A percentile compares a stretch with the other conserved stretches of the same genome.
Evolutionary conservation across 2,888 invertebrate species (phyloP).

Genomic region (Julus scandinavius): DNA sequence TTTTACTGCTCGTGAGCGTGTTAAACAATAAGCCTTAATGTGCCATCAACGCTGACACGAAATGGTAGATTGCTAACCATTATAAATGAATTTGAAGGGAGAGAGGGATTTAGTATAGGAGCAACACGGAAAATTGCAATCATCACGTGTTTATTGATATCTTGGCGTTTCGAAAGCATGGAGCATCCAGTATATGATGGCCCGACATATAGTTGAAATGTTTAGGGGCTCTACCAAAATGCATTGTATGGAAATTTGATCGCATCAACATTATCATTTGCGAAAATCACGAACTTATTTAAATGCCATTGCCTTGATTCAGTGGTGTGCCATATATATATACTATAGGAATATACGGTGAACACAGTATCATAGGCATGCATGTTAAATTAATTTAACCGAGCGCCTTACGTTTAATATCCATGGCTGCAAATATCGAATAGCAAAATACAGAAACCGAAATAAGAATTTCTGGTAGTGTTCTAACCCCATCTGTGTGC

Average conservation of each 20-base stretch:
- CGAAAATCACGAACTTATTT: not conserved
- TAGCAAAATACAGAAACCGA: no score
- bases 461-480: no score
- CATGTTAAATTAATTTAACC: no score
- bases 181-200: not conserved
- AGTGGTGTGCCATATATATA: no score
- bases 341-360: no score
- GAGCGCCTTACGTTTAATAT: no score
- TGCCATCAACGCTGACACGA: slow-evolving; percentile 27
- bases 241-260: slow-evolving; percentile 34
- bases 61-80: slow-evolving; percentile 39
- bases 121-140: slow-evolving; percentile 38
- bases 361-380: no score
- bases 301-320: not conserved
- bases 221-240: not conserved
- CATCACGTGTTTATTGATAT: not conserved
- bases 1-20: slow-evolving; percentile 8
- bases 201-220: not conserved
- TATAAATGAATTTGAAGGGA: slow-evolving; percentile 13
- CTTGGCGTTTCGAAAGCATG: not conserved
- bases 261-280: not conserved
- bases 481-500: no score
- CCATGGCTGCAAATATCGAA: no score
- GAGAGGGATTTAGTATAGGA: not conserved
- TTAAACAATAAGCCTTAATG: slow-evolving; percentile 37